Evolutionary conservation across 2,113 vertebrate species (phyloP), one percentile per base, ranked within the genome.

Genomic region (Clarias magur): DNA sequence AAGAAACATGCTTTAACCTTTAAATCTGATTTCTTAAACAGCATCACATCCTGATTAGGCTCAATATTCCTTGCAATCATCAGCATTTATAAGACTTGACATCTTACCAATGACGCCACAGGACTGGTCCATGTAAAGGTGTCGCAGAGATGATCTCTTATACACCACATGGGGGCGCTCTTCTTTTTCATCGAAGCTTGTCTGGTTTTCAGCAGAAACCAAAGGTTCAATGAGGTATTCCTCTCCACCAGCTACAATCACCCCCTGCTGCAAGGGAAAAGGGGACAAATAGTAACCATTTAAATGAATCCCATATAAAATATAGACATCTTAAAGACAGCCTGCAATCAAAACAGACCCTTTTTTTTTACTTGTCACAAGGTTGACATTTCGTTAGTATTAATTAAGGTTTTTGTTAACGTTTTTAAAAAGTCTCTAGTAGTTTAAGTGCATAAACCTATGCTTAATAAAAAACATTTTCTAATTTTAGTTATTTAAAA

Each of bases 221-320:
- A 99, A 94, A 23, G 98, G 98, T 90, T 99, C 98, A 17, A 99
- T 99, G 93, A 99, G 95, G 93, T 97, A 99, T 86, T 99, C 98
- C 90, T 99, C 98, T 60, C 97, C 97, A 1, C 96, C 98, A 0
- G 97, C 96, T 68, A 99, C 96, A 56, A 99, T 99, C 91, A 99
- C 97, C 82, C 98, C 98, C 19, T 98, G 97, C 98, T 99, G 94
- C 86, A 89, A 92, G 90, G 91, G 84, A 83, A 83, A 68, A 91
- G 75, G 86, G 67, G 23, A 80, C 21, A 68, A 78, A 91, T 86
- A 38, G 23, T 72, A 84, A 72, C 42, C 25, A 1, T 34, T 11
- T 3, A 0, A 57, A 59, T 34, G 9, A 80, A 34, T 59, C 78
- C 78, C 23, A 27, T 8, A 56, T 8, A n/a, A 23, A 73, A 3